phyloP scores from a whole-genome alignment of 2,797 vertebrate genomes.

The Mycteria americana region DNA sequence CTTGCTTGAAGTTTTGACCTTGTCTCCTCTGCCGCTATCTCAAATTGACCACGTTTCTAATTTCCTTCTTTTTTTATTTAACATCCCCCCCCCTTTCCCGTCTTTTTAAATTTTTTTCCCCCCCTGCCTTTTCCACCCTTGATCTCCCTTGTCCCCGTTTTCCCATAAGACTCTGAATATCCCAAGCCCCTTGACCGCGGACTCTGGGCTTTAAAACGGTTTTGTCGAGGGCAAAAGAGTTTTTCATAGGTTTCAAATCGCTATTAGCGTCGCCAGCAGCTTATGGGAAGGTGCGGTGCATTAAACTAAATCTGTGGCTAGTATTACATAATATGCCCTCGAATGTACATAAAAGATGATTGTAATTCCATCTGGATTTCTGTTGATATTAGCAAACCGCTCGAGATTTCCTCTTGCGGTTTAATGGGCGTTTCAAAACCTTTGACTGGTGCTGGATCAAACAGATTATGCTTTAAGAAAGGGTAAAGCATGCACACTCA shows the following conservation, averaged over 20 bases:
- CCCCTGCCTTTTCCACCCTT: neutral
- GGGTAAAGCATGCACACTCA: neutral
- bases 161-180: neutral
- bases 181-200: neutral
- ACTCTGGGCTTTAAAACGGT: neutral
- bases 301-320: constrained; percentile 20
- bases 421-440: constrained; percentile 43
- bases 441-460: constrained; percentile 37
- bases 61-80: neutral
- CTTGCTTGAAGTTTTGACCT: neutral
- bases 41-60: neutral
- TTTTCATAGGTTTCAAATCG: neutral
- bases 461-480: constrained; percentile 52
- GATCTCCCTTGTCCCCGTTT: neutral
- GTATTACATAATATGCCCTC: constrained; percentile 33
- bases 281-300: constrained; percentile 3
- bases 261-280: neutral
- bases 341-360: constrained; percentile 8
- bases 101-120: neutral
- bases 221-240: neutral
- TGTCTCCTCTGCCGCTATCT: neutral
- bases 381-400: constrained; percentile 52
- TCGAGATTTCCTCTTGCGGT: constrained; percentile 48
- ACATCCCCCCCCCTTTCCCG: too few species aligned
- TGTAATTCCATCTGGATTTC: constrained; percentile 55